Evolutionary conservation across 2,113 vertebrate species (phyloP).

Genomic region (Bos indicus): DNA sequence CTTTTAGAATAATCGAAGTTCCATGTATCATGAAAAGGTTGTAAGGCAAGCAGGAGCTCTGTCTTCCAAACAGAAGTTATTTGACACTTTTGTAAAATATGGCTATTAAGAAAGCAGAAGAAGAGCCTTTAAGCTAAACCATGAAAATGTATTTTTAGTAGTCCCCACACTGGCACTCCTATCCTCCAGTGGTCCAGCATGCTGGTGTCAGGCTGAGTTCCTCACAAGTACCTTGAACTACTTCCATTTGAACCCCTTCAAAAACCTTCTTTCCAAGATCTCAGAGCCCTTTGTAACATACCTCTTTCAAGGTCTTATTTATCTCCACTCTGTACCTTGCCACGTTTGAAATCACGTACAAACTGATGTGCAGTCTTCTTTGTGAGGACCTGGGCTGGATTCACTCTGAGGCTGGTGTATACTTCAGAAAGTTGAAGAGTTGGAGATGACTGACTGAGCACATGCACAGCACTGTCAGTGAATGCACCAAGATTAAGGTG

Average conservation of each 20-base stretch:
- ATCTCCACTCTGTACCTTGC: not conserved
- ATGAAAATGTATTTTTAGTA: not conserved
- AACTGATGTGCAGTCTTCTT: not conserved
- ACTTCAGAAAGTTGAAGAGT: not conserved
- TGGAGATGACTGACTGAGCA: not conserved
- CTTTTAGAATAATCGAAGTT: not conserved
- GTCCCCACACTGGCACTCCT: not conserved
- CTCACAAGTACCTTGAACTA: no score
- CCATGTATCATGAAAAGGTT: rapidly evolving
- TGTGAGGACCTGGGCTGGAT: not conserved
- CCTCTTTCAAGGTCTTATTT: not conserved
- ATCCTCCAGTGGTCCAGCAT: not conserved
- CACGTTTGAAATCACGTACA: not conserved
- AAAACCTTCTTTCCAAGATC: not conserved
- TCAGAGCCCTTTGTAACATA: not conserved
- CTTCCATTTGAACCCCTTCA: not conserved
- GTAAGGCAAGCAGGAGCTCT: not conserved
- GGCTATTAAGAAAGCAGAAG: not conserved
- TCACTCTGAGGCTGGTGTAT: not conserved
- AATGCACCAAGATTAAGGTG: not conserved
- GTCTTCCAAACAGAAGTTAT: not conserved
- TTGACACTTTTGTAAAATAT: not conserved
- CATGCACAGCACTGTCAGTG: not conserved
- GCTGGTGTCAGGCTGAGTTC: not conserved
- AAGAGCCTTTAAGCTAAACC: not conserved